phyloP scores from a whole-genome alignment of 2,113 vertebrate genomes.

The Passerina amoena region DNA sequence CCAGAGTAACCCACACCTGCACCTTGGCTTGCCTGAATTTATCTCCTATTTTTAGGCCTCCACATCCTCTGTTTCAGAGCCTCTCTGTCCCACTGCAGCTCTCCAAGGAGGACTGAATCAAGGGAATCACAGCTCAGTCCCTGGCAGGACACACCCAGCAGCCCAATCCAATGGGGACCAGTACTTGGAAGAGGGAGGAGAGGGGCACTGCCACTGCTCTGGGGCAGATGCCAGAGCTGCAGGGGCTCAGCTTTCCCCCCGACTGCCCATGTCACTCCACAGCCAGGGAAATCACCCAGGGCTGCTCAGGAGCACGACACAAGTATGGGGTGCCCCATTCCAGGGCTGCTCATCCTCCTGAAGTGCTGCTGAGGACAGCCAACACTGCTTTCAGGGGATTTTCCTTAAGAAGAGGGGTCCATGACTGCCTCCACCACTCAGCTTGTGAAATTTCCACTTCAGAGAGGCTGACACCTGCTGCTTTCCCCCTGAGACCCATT shows the following conservation, averaged over 20 bases:
- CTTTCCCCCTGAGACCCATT: not conserved
- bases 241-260: not conserved
- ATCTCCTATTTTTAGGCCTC: not conserved
- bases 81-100: too few relatives aligned
- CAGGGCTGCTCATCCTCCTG: rapidly evolving
- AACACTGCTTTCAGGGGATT: not conserved
- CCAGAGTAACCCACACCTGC: not conserved
- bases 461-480: not conserved
- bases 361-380: not conserved
- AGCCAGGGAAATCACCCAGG: not conserved
- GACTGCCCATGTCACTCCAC: rapidly evolving
- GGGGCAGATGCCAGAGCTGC: not conserved
- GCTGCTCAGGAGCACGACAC: not conserved
- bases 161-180: too few relatives aligned
- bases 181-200: not conserved
- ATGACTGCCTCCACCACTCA: not conserved
- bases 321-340: rapidly evolving
- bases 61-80: not conserved
- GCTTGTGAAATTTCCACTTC: not conserved
- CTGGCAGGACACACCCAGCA: not conserved
- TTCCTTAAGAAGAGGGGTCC: not conserved
- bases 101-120: not conserved
- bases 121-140: not conserved
- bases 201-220: not conserved
- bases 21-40: not conserved